Evolutionary conservation across 2,888 invertebrate genomes (phyloP).

Genomic region (Rhorus exstirpatorius): DNA sequence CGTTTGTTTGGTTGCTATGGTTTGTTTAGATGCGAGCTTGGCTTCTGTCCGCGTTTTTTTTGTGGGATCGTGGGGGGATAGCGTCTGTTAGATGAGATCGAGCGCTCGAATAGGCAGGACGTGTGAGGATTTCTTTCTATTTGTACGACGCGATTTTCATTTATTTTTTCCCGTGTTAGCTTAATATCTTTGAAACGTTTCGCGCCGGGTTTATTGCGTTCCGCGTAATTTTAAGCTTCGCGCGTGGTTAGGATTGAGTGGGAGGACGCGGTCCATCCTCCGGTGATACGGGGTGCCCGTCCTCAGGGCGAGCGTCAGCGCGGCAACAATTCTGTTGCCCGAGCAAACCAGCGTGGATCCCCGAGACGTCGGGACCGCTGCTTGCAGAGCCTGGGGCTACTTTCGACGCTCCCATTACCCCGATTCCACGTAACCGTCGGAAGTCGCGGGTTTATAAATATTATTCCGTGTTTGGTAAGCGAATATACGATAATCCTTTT

Average conservation of each 20-base stretch:
- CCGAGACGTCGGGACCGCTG: conserved; percentile 8
- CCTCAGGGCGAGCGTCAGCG: neutral
- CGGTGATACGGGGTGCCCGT: neutral
- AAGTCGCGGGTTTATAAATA: neutral
- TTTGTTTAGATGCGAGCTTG: neutral
- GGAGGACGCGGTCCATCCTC: neutral
- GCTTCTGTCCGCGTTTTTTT: neutral
- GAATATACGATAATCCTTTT: neutral
- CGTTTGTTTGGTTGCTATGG: too few species aligned
- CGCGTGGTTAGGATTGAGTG: neutral
- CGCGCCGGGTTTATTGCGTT: too few species aligned
- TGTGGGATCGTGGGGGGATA: neutral
- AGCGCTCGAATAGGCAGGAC: conserved; percentile 5
- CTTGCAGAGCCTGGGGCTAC: neutral
- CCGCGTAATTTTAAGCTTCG: neutral
- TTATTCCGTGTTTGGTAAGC: neutral
- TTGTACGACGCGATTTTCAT: neutral
- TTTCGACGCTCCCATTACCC: neutral
- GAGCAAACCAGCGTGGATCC: neutral
- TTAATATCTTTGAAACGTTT: too few species aligned
- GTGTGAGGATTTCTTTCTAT: neutral
- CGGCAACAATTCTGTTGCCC: neutral
- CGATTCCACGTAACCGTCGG: conserved; percentile 4
- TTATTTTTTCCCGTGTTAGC: too few species aligned
- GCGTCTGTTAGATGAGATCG: neutral